Base-by-base conservation (phyloP, 2,888 invertebrate species). In the Bimastos eiseni region DNA sequence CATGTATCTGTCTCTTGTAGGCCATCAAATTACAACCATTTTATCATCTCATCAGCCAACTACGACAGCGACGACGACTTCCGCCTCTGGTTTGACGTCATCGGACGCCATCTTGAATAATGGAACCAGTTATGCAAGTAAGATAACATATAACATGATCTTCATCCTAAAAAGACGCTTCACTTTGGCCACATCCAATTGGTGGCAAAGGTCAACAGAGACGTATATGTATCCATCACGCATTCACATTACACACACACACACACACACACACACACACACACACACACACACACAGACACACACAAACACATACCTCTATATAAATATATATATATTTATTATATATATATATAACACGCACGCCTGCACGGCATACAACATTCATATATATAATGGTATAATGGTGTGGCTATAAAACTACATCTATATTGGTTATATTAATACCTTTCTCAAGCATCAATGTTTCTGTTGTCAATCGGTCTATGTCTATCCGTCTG, bases 71-170 rank as follows among this genome's bases (percentile, higher is more conserved):
- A 70, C 70, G n/a, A 55, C 44, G 44, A 34, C 33, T 84, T 84
- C 84, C 34, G 84, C 86, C 24, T 86, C 86, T 21, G 86, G n/a
- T 34, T 24, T 37, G 86, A 36, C 86, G 24, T 86, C 86, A 11
- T 86, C 86, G 36, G n/a, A 34, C 36, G 86, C 86, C 86, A 86
- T 86, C 86, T 37, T 86, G 33, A 86, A 86, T 37, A 86, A 86
- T 19, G 86, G 86, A 86, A 86, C 86, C 36, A 86, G 37, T 86
- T 37, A 86, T 37, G 86, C 36, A 86, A 86, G 86, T 86, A 86
- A 34, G 86, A 86, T 70, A 70, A 70, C 30, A 30, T n/a, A 70
- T 70, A 70, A 8, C n/a, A 70, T n/a, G 30, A 70, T n/a, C 30
- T 30, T n/a, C 70, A 70, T 70, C n/a, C n/a, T 0, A n/a, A 70